Conservation (phyloP, 2,888 invertebrate genomes). For the Cephalotes varians region DNA sequence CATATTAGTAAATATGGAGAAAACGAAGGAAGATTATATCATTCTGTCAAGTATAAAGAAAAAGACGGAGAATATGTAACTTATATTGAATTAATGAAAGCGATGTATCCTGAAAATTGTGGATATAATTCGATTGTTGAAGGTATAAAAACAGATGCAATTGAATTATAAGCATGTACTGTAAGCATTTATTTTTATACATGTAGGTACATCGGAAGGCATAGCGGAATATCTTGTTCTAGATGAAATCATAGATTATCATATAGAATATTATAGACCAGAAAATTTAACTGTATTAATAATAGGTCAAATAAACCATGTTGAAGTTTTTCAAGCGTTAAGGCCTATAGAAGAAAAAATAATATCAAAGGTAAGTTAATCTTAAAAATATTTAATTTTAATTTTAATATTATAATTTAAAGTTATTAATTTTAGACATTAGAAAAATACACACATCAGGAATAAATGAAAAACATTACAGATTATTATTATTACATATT, state of each 20-base stretch:
- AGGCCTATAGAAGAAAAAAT: conserved; percentile 92
- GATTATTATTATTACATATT: neutral
- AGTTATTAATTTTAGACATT: neutral
- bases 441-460: neutral
- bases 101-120: conserved; percentile 92
- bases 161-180: no score
- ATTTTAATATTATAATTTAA: conserved; percentile 1
- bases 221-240: conserved; percentile 93
- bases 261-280: conserved; percentile 94
- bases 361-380: conserved; percentile 87
- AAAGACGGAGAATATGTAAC: conserved; percentile 91
- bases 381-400: neutral
- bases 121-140: conserved; percentile 95
- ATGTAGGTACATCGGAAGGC: conserved; percentile 90
- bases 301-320: conserved; percentile 92
- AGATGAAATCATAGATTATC: conserved; percentile 93
- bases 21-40: conserved; percentile 98
- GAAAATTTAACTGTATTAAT: conserved; percentile 95
- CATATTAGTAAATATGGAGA: conserved; percentile 95
- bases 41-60: conserved; percentile 96
- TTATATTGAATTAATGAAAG: conserved; percentile 89
- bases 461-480: neutral
- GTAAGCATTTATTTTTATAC: conserved; percentile 2
- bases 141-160: conserved; percentile 87
- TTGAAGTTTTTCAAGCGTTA: conserved; percentile 91